Conservation (phyloP, 2,113 vertebrate genomes). For the Prunella fulvescens region DNA sequence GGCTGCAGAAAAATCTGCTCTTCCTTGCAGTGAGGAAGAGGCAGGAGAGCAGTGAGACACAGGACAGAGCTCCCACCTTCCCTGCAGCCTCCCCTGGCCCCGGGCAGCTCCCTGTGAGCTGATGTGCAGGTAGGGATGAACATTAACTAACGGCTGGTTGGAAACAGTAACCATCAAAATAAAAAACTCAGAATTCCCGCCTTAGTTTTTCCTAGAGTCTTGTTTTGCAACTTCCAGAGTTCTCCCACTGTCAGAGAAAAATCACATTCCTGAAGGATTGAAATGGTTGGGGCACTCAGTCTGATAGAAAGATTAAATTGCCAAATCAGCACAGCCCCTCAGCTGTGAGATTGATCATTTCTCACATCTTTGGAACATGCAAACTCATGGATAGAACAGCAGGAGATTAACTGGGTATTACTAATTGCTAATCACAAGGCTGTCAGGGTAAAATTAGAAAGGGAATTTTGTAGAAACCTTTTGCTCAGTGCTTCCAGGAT, state of each 20-base stretch:
- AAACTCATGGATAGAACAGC: not conserved
- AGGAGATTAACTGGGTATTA: conserved; percentile 44
- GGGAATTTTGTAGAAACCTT: not conserved
- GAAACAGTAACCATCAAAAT: not conserved
- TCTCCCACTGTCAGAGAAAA: not conserved
- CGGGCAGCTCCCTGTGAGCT: not conserved
- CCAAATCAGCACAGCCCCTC: not conserved
- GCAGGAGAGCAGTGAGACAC: not conserved
- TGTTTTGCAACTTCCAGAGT: not conserved
- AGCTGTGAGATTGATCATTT: not conserved
- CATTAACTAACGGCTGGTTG: rapidly evolving
- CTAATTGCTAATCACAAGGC: conserved; percentile 57
- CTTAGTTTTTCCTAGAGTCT: not conserved
- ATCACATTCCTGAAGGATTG: rapidly evolving
- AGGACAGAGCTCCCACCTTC: not conserved
- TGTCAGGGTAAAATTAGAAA: conserved; percentile 36
- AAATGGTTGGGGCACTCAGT: rapidly evolving
- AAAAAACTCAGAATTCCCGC: not conserved
- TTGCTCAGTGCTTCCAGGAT: not conserved
- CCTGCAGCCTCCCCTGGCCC: rapidly evolving
- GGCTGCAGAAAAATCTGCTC: not conserved
- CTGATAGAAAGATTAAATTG: not conserved
- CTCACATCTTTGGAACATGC: not conserved
- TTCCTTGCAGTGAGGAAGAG: not conserved
- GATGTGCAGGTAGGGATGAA: not conserved